Evolutionary conservation across 2,797 vertebrate species (phyloP), one percentile per base, ranked within the genome.

Genomic region (Moxostoma hubbsi): DNA sequence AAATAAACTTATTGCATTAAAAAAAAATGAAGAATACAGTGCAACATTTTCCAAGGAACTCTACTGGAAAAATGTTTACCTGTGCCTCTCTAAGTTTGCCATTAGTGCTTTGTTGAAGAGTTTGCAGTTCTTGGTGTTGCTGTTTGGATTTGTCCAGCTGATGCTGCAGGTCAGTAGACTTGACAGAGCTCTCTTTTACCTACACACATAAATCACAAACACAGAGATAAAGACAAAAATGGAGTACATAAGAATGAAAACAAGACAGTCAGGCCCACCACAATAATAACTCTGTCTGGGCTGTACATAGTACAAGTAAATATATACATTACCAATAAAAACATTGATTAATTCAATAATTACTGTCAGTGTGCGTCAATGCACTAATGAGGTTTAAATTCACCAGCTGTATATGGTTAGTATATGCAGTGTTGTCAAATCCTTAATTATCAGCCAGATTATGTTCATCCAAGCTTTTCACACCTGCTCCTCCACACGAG

Each of bases 1-100:
- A 24, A 24, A 24, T 24, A 24, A 24, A 24, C 24, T 2, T 2
- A 1, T 24, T 24, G 24, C 24, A 24, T 24, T 24, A 24, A 24
- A 24, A 24, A 18, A n/a, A 24, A 24, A 24, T 24, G 18, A 24
- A 24, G 18, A 24, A 24, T 24, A 9, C 2, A 43, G 6, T 49
- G 18, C 18, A 24, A 24, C 18, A 1, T 24, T 2, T 24, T 24
- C 18, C 2, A 24, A 24, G 24, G 2, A 24, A 24, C 24, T 2
- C 24, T 24, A 24, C 24, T 24, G 24, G 24, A 24, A 1, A 24
- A 24, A 36, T 8, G 50, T 6, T 68, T 91, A 98, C 98, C 96
- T 99, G 98, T 7, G 98, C 96, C 93, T 99, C 97, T 16, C 97
- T 89, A 15, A 99, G 94, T 88, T 97, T 98, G 77, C 95, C 94